Evolutionary conservation across 2,888 invertebrate species (phyloP).

Genomic region (Lobophora halterata): DNA sequence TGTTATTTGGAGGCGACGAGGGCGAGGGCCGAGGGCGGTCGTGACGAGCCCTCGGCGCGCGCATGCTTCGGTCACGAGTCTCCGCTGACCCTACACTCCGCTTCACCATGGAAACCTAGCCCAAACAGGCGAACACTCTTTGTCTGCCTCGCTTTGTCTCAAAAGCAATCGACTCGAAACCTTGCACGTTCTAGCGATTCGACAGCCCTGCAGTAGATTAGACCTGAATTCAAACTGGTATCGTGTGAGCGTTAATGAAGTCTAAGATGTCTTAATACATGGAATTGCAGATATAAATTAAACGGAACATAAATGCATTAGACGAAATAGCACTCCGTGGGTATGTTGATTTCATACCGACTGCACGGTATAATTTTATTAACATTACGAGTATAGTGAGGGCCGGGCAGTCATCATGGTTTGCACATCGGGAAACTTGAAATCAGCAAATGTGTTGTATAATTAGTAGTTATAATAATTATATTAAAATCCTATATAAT

Average conservation of each 20-base stretch:
- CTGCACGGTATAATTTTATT: conserved; percentile 56
- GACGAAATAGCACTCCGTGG: conserved; percentile 43
- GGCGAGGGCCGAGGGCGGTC: conserved; percentile 63
- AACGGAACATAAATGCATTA: conserved; percentile 52
- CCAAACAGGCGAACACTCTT: conserved; percentile 20
- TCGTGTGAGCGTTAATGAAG: conserved; percentile 45
- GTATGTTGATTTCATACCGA: conserved; percentile 40
- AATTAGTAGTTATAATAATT: too few species aligned
- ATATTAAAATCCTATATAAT: too few species aligned
- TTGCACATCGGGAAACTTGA: conserved; percentile 9
- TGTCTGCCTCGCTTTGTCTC: conserved; percentile 15
- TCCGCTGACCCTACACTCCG: conserved; percentile 69
- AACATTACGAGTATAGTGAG: conserved; percentile 62
- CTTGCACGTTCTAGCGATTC: conserved; percentile 10
- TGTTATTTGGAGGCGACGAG: conserved; percentile 72
- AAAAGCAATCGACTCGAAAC: conserved; percentile 11
- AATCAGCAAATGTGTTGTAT: conserved; percentile 10
- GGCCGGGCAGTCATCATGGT: conserved; percentile 28
- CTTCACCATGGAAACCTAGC: conserved; percentile 22
- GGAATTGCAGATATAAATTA: conserved; percentile 54
- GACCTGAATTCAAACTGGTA: conserved; percentile 20
- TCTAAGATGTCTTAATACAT: conserved; percentile 59
- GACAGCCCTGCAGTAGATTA: conserved; percentile 36
- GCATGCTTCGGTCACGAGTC: conserved; percentile 68
- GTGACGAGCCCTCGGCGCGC: conserved; percentile 60